Base-by-base conservation (phyloP, 2,113 vertebrate genomes). In the Halichoeres trimaculatus region DNA sequence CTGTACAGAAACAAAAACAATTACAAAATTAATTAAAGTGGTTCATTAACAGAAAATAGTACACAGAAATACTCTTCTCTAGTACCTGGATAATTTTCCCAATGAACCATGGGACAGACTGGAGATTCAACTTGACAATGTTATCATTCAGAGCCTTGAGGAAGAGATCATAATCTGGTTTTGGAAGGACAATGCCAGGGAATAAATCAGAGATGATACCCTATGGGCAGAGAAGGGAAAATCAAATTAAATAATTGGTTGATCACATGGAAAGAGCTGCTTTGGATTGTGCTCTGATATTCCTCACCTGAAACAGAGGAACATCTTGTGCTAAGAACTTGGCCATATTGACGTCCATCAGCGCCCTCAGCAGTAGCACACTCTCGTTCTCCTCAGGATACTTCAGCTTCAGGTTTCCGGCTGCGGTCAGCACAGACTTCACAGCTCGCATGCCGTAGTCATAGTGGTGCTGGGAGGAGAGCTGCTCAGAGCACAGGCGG, bases 121-220 rank as follows among this genome's bases (percentile, higher is more conserved):
- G 96, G 54, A 99, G 95, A 56, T 94, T 91, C 84, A 96, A 81
- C 72, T 95, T 96, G 50, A 68, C 77, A 11, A 95, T 94, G 85
- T 97, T 98, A 10, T 93, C 74, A 76, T 91, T 90, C 36, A 99
- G 73, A 10, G 93, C 95, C 51, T 94, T 83, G n/a, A 97, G 69
- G 75, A 98, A 94, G 45, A 96, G 36, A 0, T 94, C 94, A 60
- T 98, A 96, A 87, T 98, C 96, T 67, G 96, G 95, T 78, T 94
- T 91, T 52, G 96, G 97, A 79, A 98, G 95, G 67, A 96, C 83
- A 38, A 98, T 94, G 38, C 96, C 95, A 74, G 96, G 97, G 87
- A 99, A 99, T 35, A 98, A 90, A 80, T 99, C 97, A 36, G 96
- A 97, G 90, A 98, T 97, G 80, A 99, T 98, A 64, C 96, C 96